Evolutionary conservation across 2,797 vertebrate genomes (phyloP).

Genomic region (Notoglanidium macrostoma): DNA sequence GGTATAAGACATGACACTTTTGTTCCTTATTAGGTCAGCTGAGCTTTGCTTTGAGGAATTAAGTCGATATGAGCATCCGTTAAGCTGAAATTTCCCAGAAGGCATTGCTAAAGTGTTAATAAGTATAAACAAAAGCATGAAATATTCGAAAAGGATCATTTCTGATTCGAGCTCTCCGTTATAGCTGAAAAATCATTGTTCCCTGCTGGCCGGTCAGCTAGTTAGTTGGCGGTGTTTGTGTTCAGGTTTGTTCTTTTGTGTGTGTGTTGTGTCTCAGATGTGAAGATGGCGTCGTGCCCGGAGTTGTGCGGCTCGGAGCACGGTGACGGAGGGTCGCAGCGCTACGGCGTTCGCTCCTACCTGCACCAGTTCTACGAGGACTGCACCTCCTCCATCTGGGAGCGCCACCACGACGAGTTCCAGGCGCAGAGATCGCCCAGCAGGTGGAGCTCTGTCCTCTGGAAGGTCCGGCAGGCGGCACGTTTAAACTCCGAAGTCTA

Average conservation of each 20-base stretch:
- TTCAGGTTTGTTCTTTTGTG: neutral
- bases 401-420: conserved; percentile 96
- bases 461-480: conserved; percentile 86
- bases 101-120: neutral
- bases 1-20: neutral
- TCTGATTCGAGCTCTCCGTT: neutral
- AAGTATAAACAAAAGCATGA: neutral
- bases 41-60: neutral
- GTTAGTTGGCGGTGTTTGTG: neutral
- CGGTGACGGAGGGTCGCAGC: conserved; percentile 77
- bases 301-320: conserved; percentile 87
- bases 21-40: neutral
- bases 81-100: neutral
- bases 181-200: no score
- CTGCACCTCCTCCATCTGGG: conserved; percentile 98
- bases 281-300: conserved; percentile 92
- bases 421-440: conserved; percentile 98
- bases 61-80: neutral
- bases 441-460: conserved; percentile 96
- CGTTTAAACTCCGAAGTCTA: neutral
- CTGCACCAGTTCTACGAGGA: conserved; percentile 99
- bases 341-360: conserved; percentile 97
- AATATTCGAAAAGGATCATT: neutral
- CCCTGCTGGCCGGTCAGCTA: neutral
- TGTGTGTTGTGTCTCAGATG: conserved; percentile 53